Conservation (phyloP, 2,888 invertebrate genomes). For the Agonopterix subpropinquella region DNA sequence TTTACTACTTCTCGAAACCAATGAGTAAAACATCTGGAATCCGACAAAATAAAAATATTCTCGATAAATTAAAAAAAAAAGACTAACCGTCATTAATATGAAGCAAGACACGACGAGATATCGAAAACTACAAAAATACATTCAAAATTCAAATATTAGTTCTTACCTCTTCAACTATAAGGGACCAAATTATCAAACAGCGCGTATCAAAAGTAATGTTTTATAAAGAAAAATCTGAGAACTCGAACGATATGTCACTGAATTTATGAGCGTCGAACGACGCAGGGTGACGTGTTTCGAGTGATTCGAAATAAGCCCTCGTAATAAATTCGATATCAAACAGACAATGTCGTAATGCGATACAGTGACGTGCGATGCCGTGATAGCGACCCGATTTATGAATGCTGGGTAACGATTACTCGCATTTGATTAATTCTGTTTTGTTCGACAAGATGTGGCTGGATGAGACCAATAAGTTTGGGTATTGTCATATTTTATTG, state of each 20-base stretch:
- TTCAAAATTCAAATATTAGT: constrained; percentile 22
- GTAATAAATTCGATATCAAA: constrained; percentile 67
- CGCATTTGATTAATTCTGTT: constrained; percentile 17
- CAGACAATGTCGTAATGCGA: constrained; percentile 66
- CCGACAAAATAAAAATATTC: constrained; percentile 38
- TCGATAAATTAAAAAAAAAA: constrained; percentile 58
- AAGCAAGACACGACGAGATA: constrained; percentile 47
- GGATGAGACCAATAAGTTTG: background rate
- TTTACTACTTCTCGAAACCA: constrained; percentile 14
- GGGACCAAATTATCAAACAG: constrained; percentile 18
- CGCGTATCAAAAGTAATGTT: constrained; percentile 12
- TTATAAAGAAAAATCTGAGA: constrained; percentile 53
- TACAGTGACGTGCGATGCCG: constrained; percentile 53
- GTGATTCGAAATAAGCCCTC: constrained; percentile 51
- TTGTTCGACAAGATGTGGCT: constrained; percentile 7
- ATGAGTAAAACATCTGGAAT: constrained; percentile 26
- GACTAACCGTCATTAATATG: constrained; percentile 58
- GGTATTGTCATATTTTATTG: too few species aligned
- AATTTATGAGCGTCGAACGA: constrained; percentile 61
- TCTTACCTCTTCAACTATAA: constrained; percentile 30
- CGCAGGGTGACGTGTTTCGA: constrained; percentile 54
- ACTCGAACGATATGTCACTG: constrained; percentile 62
- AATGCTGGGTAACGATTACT: constrained; percentile 33
- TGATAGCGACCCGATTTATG: constrained; percentile 59
- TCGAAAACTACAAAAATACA: constrained; percentile 26